Conservation (phyloP, 2,113 vertebrate species). For the Sinocyclocheilus anophthalmus region DNA sequence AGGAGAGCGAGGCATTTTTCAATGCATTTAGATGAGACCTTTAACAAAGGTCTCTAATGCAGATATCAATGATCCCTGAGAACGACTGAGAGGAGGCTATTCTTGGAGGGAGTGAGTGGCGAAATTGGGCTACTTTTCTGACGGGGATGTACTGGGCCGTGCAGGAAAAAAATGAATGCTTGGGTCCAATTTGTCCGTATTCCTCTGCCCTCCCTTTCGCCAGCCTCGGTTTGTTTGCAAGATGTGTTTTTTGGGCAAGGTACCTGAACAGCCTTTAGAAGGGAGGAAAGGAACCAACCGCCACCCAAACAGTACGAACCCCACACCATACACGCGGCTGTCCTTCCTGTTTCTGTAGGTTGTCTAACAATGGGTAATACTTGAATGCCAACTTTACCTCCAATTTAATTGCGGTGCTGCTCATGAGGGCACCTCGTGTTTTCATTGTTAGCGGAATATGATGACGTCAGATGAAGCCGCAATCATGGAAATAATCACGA, state of each 20-base stretch:
- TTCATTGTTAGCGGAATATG: conserved; percentile 58
- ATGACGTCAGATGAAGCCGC: conserved; percentile 70
- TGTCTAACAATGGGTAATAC: conserved; percentile 67
- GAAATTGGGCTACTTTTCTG: conserved; percentile 81
- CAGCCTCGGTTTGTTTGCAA: conserved; percentile 42
- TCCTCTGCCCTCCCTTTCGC: conserved; percentile 53
- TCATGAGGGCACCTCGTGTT: too few species aligned
- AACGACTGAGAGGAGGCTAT: too few species aligned
- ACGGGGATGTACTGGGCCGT: conserved; percentile 76
- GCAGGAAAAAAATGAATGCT: conserved; percentile 84
- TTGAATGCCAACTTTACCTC: conserved; percentile 72
- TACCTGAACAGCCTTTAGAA: conserved; percentile 63
- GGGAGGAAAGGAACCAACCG: conserved; percentile 64
- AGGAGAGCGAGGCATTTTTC: conserved; percentile 75
- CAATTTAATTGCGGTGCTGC: too few species aligned
- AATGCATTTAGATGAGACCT: conserved; percentile 86
- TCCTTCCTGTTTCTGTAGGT: too few species aligned
- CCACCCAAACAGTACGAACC: too few species aligned
- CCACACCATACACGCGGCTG: too few species aligned
- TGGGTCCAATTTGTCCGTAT: conserved; percentile 79
- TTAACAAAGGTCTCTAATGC: conserved; percentile 82
- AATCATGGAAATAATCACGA: conserved; percentile 68
- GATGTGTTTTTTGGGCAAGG: too few species aligned
- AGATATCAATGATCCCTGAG: conserved; percentile 81
- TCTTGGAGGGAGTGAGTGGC: too few species aligned